phyloP scores from a whole-genome alignment of 2,888 invertebrate genomes.

The Agrochola lychnidis region DNA sequence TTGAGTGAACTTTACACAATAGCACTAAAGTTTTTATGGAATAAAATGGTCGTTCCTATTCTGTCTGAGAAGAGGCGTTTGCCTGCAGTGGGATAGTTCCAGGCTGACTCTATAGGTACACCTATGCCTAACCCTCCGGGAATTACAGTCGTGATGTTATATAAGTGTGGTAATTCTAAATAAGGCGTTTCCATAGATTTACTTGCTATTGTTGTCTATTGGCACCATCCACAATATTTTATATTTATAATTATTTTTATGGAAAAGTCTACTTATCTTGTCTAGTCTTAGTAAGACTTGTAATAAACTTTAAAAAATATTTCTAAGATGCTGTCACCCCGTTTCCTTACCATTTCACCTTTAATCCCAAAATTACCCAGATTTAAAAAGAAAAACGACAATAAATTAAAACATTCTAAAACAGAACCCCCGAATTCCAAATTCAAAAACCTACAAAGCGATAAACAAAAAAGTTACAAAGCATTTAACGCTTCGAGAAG shows the following conservation, averaged over 20 bases:
- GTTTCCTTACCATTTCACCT: background rate
- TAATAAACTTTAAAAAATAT: too few species aligned
- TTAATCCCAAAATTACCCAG: background rate
- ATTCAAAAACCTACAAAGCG: constrained; percentile 54
- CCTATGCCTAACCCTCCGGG: background rate
- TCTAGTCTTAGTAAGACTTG: too few species aligned
- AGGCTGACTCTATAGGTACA: too few species aligned
- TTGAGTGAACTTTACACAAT: too few species aligned
- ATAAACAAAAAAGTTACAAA: constrained; percentile 58
- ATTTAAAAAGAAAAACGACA: constrained; percentile 20
- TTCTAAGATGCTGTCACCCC: background rate
- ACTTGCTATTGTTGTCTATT: background rate
- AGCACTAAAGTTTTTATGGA: too few species aligned
- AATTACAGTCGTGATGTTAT: background rate
- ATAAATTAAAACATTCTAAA: constrained; percentile 54
- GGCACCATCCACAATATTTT: background rate
- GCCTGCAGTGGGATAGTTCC: too few species aligned
- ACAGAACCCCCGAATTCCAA: constrained; percentile 44
- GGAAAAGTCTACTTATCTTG: too few species aligned
- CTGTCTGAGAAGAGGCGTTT: too few species aligned
- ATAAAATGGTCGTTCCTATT: too few species aligned
- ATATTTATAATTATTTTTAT: background rate
- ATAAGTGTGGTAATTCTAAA: background rate
- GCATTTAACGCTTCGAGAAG: constrained; percentile 57
- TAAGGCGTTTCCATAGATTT: background rate